Conservation (phyloP, 2,888 invertebrate species). For the Asteroscopus sphinx region DNA sequence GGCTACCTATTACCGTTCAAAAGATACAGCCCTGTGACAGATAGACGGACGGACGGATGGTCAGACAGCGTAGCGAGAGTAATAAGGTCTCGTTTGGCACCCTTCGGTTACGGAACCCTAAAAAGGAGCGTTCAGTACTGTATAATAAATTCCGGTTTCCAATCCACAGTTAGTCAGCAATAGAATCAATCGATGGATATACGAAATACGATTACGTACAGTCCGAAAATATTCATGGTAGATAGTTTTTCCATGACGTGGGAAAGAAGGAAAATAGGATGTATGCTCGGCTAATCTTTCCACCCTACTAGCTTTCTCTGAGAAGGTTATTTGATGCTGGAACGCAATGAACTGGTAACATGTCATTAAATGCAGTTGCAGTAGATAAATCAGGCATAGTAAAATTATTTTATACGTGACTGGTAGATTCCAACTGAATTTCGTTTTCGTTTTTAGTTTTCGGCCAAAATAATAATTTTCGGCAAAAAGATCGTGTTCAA, state of each 20-base stretch:
- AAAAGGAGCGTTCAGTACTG: conserved; percentile 25
- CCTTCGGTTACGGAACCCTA: too few relatives aligned
- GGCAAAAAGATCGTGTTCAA: too few relatives aligned
- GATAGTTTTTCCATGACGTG: conserved; percentile 40
- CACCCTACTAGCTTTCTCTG: conserved; percentile 50
- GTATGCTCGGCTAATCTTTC: conserved; percentile 59
- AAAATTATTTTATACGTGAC: conserved; percentile 17
- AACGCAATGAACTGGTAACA: conserved; percentile 49
- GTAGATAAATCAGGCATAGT: conserved; percentile 45
- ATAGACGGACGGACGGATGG: too few relatives aligned
- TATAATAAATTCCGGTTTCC: conserved; percentile 32
- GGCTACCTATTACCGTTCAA: too few relatives aligned
- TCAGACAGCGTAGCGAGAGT: too few relatives aligned
- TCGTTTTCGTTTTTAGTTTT: too few relatives aligned
- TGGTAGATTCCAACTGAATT: not conserved
- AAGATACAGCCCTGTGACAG: too few relatives aligned
- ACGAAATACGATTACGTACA: conserved; percentile 35
- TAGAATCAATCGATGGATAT: conserved; percentile 39
- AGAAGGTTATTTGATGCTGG: conserved; percentile 51
- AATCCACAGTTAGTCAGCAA: conserved; percentile 40
- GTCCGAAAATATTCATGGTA: conserved; percentile 41
- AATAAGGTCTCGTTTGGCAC: too few relatives aligned
- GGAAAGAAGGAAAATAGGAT: conserved; percentile 52
- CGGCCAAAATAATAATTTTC: too few relatives aligned
- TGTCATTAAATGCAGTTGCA: conserved; percentile 48